These are phyloP conservation scores for Antedon bifida DNA, from an alignment of 35 echinoderm and acorn worm genomes.

Conservation along the genomic window DNA sequence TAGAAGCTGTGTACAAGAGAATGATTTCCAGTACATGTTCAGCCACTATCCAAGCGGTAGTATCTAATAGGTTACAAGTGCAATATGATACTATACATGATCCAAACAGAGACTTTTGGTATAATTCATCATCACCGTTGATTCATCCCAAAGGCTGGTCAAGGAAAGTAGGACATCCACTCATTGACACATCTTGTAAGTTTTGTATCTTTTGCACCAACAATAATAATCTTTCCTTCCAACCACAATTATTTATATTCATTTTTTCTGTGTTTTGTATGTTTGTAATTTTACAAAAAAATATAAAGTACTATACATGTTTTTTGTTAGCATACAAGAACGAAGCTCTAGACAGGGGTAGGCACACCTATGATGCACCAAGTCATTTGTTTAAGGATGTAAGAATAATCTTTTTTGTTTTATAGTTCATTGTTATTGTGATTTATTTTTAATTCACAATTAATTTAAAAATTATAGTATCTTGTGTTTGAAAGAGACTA, in stretches of 20 bases:
- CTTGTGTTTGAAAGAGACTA: too few relatives aligned
- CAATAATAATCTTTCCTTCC: neutral
- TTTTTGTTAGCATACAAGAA: slow-evolving; percentile 58
- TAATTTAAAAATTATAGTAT: too few relatives aligned
- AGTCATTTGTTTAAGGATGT: slow-evolving; percentile 80
- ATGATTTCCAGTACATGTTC: slow-evolving; percentile 71
- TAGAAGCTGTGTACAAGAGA: slow-evolving; percentile 79
- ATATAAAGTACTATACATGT: too few relatives aligned
- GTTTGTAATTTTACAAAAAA: too few relatives aligned
- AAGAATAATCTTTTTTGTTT: too few relatives aligned
- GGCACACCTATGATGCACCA: slow-evolving; percentile 57
- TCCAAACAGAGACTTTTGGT: slow-evolving; percentile 87
- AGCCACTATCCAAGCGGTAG: slow-evolving; percentile 46
- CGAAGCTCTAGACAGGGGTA: slow-evolving; percentile 85
- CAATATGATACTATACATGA: slow-evolving; percentile 91
- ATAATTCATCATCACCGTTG: slow-evolving; percentile 55
- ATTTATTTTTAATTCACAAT: too few relatives aligned
- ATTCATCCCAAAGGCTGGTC: slow-evolving; percentile 96
- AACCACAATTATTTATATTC: too few relatives aligned
- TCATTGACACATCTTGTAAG: slow-evolving; percentile 78
- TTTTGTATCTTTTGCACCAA: neutral
- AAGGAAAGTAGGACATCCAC: slow-evolving; percentile 53
- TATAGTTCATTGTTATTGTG: too few relatives aligned
- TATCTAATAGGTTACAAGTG: slow-evolving; percentile 67
- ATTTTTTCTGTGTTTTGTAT: too few relatives aligned